Evolutionary conservation across 2,797 vertebrate species (phyloP).

Genomic region (Fistularia commersonii): DNA sequence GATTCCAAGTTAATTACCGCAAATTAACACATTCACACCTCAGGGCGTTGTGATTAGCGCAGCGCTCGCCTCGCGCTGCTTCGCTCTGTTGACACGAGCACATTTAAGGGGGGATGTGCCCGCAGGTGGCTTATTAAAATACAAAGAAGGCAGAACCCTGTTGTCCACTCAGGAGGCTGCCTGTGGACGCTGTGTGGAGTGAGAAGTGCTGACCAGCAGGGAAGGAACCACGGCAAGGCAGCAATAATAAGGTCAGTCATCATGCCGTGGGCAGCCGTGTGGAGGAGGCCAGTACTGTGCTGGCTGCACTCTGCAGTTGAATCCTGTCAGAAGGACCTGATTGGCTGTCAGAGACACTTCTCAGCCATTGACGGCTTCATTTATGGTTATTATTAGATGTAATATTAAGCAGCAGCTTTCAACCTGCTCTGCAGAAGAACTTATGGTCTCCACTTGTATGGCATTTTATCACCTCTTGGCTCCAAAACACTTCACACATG

Average conservation of each 20-base stretch:
- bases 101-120: too few species aligned
- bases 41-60: too few species aligned
- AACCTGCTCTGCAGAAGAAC: neutral
- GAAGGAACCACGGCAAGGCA: slow-evolving; percentile 10
- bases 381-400: slow-evolving; percentile 19
- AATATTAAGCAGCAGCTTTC: slow-evolving; percentile 5
- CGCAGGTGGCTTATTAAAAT: neutral
- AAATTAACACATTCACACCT: slow-evolving; percentile 40
- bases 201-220: slow-evolving; percentile 47
- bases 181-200: slow-evolving; percentile 29
- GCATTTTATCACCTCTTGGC: too few species aligned
- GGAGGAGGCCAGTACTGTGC: slow-evolving; percentile 24
- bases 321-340: slow-evolving; percentile 14
- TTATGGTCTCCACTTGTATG: neutral
- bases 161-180: slow-evolving; percentile 18
- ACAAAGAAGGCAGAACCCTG: neutral
- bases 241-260: slow-evolving; percentile 49
- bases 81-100: too few species aligned
- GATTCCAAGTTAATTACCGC: slow-evolving; percentile 43
- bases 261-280: slow-evolving; percentile 8
- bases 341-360: slow-evolving; percentile 19
- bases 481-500: too few species aligned
- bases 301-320: slow-evolving; percentile 17
- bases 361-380: slow-evolving; percentile 17
- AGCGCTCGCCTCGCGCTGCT: too few species aligned